A percentile compares a stretch with the other conserved stretches of the same genome.
phyloP scores from a whole-genome alignment of 2,113 vertebrate genomes.

The Pyxicephalus adspersus region DNA sequence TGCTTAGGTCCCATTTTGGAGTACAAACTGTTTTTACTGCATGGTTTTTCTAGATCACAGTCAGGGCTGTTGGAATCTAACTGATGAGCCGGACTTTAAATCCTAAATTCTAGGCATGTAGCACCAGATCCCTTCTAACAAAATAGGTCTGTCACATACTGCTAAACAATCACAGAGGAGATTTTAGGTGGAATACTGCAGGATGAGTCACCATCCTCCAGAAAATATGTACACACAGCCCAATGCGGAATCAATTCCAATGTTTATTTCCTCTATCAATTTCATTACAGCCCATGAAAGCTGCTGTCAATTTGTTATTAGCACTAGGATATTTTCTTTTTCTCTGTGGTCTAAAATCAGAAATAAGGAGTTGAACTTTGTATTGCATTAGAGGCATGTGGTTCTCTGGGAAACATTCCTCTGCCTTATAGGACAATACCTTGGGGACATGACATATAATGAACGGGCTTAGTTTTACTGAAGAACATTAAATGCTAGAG shows the following conservation, averaged over 20 bases:
- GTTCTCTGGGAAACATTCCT: conserved; percentile 38
- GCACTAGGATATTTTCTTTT: not conserved
- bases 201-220: no score
- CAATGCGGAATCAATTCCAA: no score
- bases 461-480: not conserved
- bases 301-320: not conserved
- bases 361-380: not conserved
- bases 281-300: not conserved
- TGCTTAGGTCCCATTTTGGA: no score
- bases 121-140: not conserved
- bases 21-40: no score
- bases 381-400: not conserved
- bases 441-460: conserved; percentile 28
- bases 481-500: not conserved
- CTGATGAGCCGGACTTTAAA: no score
- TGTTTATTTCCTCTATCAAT: not conserved
- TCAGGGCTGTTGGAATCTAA: no score
- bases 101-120: not conserved
- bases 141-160: not conserved
- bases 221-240: no score
- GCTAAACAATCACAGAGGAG: not conserved
- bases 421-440: conserved; percentile 21
- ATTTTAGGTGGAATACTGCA: no score
- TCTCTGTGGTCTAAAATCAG: not conserved
- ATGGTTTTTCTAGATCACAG: no score